Evolutionary conservation across 1,140 invertebrate genomes (phyloP).

Genomic region (Saccostrea echinata): DNA sequence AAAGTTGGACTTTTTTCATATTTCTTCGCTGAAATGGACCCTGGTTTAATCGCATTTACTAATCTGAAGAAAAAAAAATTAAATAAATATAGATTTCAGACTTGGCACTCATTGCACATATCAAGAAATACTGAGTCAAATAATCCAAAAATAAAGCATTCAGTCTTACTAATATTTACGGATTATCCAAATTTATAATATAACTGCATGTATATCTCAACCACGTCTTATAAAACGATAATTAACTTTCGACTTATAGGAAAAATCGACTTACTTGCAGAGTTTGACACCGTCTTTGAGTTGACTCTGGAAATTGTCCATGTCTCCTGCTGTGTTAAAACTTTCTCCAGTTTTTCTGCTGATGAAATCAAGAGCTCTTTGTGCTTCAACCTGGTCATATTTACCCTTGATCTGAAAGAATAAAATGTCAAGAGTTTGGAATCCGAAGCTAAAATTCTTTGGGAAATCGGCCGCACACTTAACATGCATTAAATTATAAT

Average conservation of each 20-base stretch:
- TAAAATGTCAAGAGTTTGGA: neutral
- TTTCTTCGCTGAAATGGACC: constrained; percentile 50
- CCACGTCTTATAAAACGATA: no score
- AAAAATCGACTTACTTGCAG: neutral
- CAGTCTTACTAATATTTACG: no score
- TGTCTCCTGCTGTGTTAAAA: neutral
- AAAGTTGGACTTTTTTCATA: constrained; percentile 58
- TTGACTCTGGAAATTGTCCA: constrained; percentile 24
- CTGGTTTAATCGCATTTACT: constrained; percentile 63
- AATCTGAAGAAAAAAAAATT: constrained; percentile 54
- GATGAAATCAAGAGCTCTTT: neutral
- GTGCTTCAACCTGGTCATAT: constrained; percentile 9
- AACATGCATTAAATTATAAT: no score
- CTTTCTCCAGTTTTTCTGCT: neutral
- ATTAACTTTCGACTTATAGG: neutral
- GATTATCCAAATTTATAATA: no score
- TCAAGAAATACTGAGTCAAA: neutral
- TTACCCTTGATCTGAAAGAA: neutral
- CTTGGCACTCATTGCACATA: neutral
- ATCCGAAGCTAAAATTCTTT: no score
- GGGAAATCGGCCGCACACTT: no score
- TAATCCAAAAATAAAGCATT: no score
- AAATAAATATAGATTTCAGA: neutral
- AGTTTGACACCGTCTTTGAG: constrained; percentile 10
- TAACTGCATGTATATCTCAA: no score